Percentiles rank a stretch among this genome's conserved stretches.
Conservation (phyloP, 2,797 vertebrate species). For the Clamator glandarius region DNA sequence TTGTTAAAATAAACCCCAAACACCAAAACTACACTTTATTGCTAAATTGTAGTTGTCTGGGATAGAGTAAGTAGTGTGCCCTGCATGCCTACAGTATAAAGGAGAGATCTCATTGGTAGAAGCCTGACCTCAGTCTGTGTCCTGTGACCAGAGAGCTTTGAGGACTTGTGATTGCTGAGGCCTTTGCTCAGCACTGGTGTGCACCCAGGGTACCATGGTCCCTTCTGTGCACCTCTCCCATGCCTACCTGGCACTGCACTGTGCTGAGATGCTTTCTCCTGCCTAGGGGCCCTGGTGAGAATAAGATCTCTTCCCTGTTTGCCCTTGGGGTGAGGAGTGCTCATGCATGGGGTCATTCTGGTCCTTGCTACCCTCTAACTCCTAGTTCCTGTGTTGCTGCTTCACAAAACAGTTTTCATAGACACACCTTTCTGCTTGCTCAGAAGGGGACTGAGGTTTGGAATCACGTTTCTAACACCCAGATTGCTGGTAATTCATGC, state of each 20-base stretch:
- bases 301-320: background rate
- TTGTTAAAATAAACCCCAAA: background rate
- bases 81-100: background rate
- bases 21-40: background rate
- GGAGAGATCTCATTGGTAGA: background rate
- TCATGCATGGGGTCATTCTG: background rate
- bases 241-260: accelerated
- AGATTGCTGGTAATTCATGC: background rate
- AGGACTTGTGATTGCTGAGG: background rate
- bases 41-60: background rate
- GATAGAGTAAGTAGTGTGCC: background rate
- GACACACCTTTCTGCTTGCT: background rate
- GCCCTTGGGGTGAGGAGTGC: accelerated
- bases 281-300: background rate
- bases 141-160: background rate
- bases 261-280: background rate
- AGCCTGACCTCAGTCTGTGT: background rate
- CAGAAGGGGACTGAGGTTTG: background rate
- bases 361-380: background rate
- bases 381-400: background rate
- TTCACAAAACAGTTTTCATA: background rate
- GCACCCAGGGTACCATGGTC: accelerated
- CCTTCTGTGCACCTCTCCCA: background rate
- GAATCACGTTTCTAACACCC: background rate
- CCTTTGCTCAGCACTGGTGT: accelerated